phyloP scores from a whole-genome alignment of 1,140 invertebrate species.

The Oncopeltus fasciatus region DNA sequence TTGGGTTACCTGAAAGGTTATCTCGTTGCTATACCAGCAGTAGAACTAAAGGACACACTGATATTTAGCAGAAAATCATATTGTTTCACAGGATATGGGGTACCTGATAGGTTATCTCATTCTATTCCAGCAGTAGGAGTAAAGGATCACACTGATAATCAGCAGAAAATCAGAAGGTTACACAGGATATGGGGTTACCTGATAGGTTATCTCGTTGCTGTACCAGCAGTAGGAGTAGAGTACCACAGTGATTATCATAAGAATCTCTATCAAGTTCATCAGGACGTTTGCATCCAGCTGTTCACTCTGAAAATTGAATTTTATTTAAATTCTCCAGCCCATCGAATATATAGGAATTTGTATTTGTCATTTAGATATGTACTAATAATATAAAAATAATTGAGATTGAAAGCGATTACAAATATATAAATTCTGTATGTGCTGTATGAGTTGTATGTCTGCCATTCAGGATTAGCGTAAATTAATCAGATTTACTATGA shows the following conservation, averaged over 20 bases:
- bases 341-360: neutral
- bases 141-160: neutral
- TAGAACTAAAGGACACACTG: too few species aligned
- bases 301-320: neutral
- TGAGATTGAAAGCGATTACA: too few species aligned
- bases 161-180: neutral
- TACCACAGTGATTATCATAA: neutral
- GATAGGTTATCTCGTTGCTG: neutral
- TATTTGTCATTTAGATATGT: too few species aligned
- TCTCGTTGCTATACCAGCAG: too few species aligned
- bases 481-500: too few species aligned
- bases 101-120: neutral
- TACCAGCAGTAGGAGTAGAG: neutral
- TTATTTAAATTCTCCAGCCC: neutral
- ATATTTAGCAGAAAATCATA: too few species aligned
- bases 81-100: neutral
- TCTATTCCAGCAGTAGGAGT: neutral
- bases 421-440: too few species aligned
- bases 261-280: neutral
- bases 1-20: too few species aligned
- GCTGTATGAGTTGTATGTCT: too few species aligned
- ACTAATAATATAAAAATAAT: too few species aligned
- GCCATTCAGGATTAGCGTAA: too few species aligned
- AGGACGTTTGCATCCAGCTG: neutral
- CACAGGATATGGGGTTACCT: neutral